phyloP scores from a whole-genome alignment of 2,888 invertebrate genomes.

The Hanleya hanleyi region DNA sequence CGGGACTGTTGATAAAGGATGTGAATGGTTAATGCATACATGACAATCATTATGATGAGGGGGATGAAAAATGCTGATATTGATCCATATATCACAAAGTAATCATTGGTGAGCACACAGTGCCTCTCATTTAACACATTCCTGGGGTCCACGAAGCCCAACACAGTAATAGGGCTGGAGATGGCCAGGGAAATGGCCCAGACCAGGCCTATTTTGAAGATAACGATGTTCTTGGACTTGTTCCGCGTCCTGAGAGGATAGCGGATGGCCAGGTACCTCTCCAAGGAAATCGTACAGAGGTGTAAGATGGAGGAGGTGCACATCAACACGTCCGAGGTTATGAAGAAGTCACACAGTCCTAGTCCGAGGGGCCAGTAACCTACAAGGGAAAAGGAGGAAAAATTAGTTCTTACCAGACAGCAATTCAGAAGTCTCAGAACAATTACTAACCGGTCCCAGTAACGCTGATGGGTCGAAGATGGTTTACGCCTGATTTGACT shows the following conservation, averaged over 20 bases:
- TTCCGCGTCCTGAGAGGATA: slow-evolving; percentile 83
- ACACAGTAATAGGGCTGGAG: slow-evolving; percentile 74
- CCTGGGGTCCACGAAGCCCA: slow-evolving; percentile 77
- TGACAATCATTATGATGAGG: slow-evolving; percentile 92
- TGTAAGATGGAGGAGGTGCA: slow-evolving; percentile 77
- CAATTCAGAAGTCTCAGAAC: too few species aligned
- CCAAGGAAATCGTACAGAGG: slow-evolving; percentile 77
- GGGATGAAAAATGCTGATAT: slow-evolving; percentile 98
- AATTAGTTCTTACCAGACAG: too few species aligned
- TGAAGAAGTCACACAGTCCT: slow-evolving; percentile 74
- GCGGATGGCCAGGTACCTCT: slow-evolving; percentile 88
- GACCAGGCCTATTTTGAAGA: slow-evolving; percentile 90
- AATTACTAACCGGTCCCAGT: too few species aligned
- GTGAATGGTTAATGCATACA: slow-evolving; percentile 93
- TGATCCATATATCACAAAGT: slow-evolving; percentile 87
- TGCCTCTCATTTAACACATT: slow-evolving; percentile 78
- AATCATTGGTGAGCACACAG: slow-evolving; percentile 73
- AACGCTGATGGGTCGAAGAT: too few species aligned
- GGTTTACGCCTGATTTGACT: too few species aligned
- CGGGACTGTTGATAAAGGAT: slow-evolving; percentile 84
- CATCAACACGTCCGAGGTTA: slow-evolving; percentile 78
- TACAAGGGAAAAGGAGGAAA: slow-evolving; percentile 69
- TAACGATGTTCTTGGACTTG: slow-evolving; percentile 69
- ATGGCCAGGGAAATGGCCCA: slow-evolving; percentile 86
- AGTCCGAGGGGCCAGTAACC: slow-evolving; percentile 90